Evolutionary conservation across 2,113 vertebrate species (phyloP), one percentile per base, ranked within the genome.

Genomic region (Forbesichthys agassizii): DNA sequence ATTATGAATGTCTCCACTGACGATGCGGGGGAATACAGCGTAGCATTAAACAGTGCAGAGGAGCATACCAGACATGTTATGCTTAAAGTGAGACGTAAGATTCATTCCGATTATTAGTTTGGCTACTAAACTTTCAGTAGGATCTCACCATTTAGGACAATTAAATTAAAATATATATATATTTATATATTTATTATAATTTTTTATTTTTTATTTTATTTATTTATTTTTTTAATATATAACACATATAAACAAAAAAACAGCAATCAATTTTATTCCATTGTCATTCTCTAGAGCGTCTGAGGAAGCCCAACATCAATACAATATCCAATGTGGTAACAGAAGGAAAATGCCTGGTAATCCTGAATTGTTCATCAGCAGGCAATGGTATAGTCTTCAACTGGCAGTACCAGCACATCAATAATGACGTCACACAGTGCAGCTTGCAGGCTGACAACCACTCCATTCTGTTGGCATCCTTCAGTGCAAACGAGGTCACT

Each of bases 261-360:
- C 18, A 18, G 1, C 9, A 1, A 13, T 2, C 10, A 51, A 11
- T 51, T 1, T 11, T 51, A 51, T 51, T 51, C 10, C 1, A 3
- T 8, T 68, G 18, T 48, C 27, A 2, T 20, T 57, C 3, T 66
- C 4, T 78, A 89, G 86, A 79, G 7, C 48, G 0, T 6, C 66
- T 82, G 9, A 33, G n/a, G 10, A 4, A 11, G 20, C 90, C 89
- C 0, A 49, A 0, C 0, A 67, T 88, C 11, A 0, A 20, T 0
- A 2, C 0, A 0, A 0, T 16, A 0, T 0, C 9, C 0, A 16
- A 0, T 0, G 0, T 0, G 0, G 0, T 7, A 1, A 0, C 0
- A 1, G 0, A 59, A 0, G 52, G 5, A 1, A 0, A 5, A 18
- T 89, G 84, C 9, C 9, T 8, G 4, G 0, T 81, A 1, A 1